Percentiles rank a stretch among this genome's conserved stretches.
Evolutionary conservation across 2,113 vertebrate species (phyloP).

Genomic region (Ciconia boyciana): DNA sequence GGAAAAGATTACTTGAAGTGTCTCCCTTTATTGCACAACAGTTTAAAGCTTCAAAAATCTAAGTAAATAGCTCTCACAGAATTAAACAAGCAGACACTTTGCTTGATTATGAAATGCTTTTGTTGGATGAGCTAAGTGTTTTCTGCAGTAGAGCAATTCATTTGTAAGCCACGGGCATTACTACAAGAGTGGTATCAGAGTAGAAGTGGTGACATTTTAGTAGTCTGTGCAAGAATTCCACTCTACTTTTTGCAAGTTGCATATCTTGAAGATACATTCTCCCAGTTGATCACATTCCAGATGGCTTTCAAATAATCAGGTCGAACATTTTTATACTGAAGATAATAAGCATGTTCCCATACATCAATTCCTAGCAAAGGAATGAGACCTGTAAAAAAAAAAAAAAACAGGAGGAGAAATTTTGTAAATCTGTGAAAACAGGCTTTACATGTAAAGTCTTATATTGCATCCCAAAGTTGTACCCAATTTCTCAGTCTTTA

Average conservation of each 20-base stretch:
- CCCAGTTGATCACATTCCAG: conserved; percentile 97
- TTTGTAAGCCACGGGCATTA: background rate
- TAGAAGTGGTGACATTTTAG: background rate
- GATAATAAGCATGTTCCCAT: conserved; percentile 98
- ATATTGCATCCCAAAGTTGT: background rate
- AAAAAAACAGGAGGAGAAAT: background rate
- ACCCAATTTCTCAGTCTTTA: background rate
- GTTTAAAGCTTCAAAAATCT: conserved; percentile 46
- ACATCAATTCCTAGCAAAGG: conserved; percentile 97
- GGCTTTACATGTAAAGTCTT: background rate
- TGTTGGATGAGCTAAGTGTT: conserved; percentile 31
- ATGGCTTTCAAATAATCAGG: conserved; percentile 97
- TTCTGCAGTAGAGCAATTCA: conserved; percentile 17
- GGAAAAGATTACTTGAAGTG: background rate
- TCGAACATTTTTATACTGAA: conserved; percentile 97
- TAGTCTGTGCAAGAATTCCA: background rate
- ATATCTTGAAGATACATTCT: conserved; percentile 88
- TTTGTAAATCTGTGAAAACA: background rate
- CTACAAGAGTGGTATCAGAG: conserved; percentile 28
- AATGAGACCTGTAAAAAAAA: conserved; percentile 79
- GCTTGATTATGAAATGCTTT: conserved; percentile 47
- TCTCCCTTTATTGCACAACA: conserved; percentile 13
- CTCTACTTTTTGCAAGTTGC: conserved; percentile 82
- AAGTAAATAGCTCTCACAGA: conserved; percentile 14
- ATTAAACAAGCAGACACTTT: conserved; percentile 41